These are phyloP conservation scores for Anarhynchus alexandrinus DNA, from an alignment of 2,113 vertebrate genomes.

Conservation along the genomic window DNA sequence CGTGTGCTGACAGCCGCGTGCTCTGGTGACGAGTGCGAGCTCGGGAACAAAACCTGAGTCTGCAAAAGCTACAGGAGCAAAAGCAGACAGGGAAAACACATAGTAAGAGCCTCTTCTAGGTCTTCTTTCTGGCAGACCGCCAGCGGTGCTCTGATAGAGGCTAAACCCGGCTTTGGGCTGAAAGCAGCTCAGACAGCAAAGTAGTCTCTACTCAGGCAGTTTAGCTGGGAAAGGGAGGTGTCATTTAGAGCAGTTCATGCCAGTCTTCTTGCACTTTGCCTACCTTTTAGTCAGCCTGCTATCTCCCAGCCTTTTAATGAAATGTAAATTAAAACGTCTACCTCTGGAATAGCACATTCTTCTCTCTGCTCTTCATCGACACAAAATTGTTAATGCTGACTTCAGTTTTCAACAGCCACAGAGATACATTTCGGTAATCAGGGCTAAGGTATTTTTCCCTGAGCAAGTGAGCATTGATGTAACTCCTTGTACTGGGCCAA, in stretches of 20 bases:
- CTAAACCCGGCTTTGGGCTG: background rate
- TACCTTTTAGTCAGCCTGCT: background rate
- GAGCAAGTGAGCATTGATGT: background rate
- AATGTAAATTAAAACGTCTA: background rate
- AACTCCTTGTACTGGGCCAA: background rate
- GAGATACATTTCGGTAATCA: background rate
- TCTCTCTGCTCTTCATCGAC: background rate
- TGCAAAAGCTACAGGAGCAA: background rate
- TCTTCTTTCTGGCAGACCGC: background rate
- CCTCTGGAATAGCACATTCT: background rate
- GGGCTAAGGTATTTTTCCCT: background rate
- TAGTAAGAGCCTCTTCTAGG: background rate
- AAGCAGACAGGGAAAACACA: background rate
- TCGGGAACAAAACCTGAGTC: background rate
- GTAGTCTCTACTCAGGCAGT: background rate
- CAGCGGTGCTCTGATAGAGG: background rate
- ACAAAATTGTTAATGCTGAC: background rate
- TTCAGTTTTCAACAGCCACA: background rate
- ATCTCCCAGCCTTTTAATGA: background rate
- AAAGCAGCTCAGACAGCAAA: background rate
- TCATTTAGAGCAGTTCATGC: background rate
- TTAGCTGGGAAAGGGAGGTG: background rate
- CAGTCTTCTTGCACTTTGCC: background rate
- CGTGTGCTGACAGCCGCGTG: rapidly evolving
- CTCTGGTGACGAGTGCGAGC: background rate